Base-by-base conservation (phyloP, 2,113 vertebrate species). In the Ailuropoda melanoleuca region DNA sequence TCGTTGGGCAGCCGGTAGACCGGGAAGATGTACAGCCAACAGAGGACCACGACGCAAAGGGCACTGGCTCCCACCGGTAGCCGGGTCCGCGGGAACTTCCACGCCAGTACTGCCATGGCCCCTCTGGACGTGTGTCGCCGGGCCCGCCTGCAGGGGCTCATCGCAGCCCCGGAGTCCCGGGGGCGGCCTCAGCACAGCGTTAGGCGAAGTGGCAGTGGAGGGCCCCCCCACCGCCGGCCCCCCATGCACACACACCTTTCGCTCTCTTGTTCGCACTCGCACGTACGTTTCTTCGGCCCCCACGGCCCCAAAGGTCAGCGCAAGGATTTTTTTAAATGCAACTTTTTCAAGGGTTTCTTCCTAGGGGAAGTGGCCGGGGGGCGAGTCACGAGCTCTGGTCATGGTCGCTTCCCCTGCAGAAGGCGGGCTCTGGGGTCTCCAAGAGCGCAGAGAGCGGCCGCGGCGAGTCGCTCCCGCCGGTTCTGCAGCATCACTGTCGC, bases 21-120 rank as follows among this genome's bases (percentile, higher is more conserved):
- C 0, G 99, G 99, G 98, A 99, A 99, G 21, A 99, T 91, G 98
- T 99, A 99, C 6, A 99, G 99, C 99, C 99, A 99, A 98, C 99
- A 99, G 23, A 99, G 99, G 24, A 99, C 99, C 97, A 99, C 98
- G 85, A 99, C 97, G 78, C 99, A 99, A 97, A 99, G 95, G 7
- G 99, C 99, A 98, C 99, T 98, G 98, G 99, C 99, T 98, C 99
- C 99, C 81, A 99, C 98, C 29, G 99, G 99, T 98, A 99, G 96
- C 81, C 99, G 99, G 96, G 98, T 99, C 91, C 99, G 99, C 97
- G 99, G 99, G 98, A 99, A 99, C 98, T 99, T 99, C 98, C 99
- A 98, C 90, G 98, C 97, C 99, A 99, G 98, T 97, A 98, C 98
- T 97, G 92, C 96, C 97, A 96, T 97, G 80, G 98, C 98, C 98